These are phyloP conservation scores for Castor canadensis DNA, from an alignment of 2,113 vertebrate genomes.

Conservation along the genomic window DNA sequence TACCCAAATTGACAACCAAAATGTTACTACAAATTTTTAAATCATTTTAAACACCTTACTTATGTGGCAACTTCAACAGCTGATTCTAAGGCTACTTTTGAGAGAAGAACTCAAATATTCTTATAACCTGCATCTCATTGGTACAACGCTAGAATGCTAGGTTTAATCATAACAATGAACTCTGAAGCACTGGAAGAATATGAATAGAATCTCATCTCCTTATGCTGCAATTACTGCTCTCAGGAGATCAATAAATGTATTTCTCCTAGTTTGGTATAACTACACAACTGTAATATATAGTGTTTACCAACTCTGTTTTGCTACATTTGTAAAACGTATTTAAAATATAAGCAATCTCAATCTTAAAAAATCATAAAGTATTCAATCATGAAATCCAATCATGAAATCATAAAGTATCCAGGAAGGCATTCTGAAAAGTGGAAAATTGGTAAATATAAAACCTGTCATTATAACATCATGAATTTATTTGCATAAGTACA, in stretches of 20 bases:
- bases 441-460: conserved; percentile 71
- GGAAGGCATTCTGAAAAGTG: conserved; percentile 66
- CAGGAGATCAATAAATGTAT: conserved; percentile 57
- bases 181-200: not conserved
- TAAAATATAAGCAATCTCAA: conserved; percentile 66
- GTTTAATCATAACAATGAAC: conserved; percentile 4
- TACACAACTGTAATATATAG: conserved; percentile 31
- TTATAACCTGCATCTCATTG: not conserved
- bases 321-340: conserved; percentile 65
- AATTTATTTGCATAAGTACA: conserved; percentile 66
- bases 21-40: conserved; percentile 50
- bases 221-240: conserved; percentile 29
- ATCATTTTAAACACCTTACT: conserved; percentile 51
- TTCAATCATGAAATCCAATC: conserved; percentile 68
- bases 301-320: conserved; percentile 56
- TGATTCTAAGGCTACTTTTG: conserved; percentile 34
- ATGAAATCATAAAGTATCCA: conserved; percentile 68
- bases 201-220: conserved; percentile 15
- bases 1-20: conserved; percentile 45
- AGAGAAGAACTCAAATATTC: not conserved
- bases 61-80: conserved; percentile 22
- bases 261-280: conserved; percentile 50
- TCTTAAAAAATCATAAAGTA: conserved; percentile 70
- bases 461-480: conserved; percentile 62
- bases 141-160: not conserved